phyloP scores from a whole-genome alignment of 2,888 invertebrate genomes.

The Drosophila falleni region DNA sequence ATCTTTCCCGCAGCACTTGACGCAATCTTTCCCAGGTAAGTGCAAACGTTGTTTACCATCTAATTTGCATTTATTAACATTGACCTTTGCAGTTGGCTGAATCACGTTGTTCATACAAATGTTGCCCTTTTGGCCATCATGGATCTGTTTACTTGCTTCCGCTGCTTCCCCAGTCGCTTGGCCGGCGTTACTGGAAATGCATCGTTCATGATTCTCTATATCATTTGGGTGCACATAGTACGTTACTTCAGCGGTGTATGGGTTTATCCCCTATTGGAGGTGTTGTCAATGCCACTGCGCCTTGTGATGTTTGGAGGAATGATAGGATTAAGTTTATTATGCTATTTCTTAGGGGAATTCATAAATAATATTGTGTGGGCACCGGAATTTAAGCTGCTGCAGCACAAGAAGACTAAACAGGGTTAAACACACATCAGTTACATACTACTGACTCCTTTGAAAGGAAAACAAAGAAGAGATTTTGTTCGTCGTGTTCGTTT shows the following conservation, averaged over 20 bases:
- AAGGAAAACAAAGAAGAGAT: constrained; percentile 15
- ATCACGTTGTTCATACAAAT: constrained; percentile 96
- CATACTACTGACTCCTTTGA: neutral
- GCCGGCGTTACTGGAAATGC: constrained; percentile 88
- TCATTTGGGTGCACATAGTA: constrained; percentile 92
- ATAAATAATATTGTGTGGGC: constrained; percentile 90
- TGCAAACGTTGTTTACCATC: neutral
- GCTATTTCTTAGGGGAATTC: constrained; percentile 90
- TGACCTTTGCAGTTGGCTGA: constrained; percentile 89
- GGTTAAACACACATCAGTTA: constrained; percentile 27
- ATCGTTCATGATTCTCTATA: constrained; percentile 89
- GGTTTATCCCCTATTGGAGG: constrained; percentile 95
- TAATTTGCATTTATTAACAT: constrained; percentile 3
- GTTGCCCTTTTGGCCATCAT: constrained; percentile 91
- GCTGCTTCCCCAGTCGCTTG: constrained; percentile 90
- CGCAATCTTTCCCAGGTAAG: constrained; percentile 90
- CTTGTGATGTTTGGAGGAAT: constrained; percentile 89
- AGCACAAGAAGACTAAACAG: constrained; percentile 48
- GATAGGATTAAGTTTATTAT: constrained; percentile 87
- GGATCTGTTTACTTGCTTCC: constrained; percentile 90
- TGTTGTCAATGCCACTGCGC: constrained; percentile 90
- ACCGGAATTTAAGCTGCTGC: constrained; percentile 86
- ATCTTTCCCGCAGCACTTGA: constrained; percentile 94
- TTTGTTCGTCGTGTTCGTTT: constrained; percentile 20
- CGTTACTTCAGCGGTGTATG: constrained; percentile 91